Evolutionary conservation across 2,113 vertebrate genomes (phyloP).

Genomic region (Cynopterus brachyotis): DNA sequence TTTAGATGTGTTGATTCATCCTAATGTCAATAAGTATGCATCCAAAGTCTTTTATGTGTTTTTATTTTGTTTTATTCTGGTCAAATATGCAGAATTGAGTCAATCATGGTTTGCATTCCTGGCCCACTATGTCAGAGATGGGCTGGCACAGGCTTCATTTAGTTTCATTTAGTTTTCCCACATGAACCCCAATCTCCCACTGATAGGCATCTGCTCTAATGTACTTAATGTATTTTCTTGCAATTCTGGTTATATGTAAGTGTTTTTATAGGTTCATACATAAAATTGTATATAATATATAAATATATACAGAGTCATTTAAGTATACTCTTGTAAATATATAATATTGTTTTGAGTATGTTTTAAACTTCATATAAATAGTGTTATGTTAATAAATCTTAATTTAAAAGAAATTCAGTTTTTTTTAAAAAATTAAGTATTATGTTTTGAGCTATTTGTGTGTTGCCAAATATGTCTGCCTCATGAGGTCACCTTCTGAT

Average conservation of each 20-base stretch:
- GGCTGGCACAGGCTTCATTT: neutral
- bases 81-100: neutral
- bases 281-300: neutral
- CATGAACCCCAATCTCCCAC: neutral
- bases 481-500: neutral
- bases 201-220: neutral
- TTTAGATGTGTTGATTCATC: neutral
- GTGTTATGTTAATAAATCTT: neutral
- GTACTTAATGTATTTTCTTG: neutral
- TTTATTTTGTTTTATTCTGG: neutral
- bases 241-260: neutral
- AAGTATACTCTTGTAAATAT: neutral
- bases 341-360: neutral
- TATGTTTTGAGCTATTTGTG: neutral
- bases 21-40: neutral
- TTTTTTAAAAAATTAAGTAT: neutral
- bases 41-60: neutral
- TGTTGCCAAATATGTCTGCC: neutral
- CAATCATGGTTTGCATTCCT: neutral
- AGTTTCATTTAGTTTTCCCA: neutral
- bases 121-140: neutral
- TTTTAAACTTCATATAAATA: neutral
- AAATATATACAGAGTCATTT: neutral
- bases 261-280: neutral
- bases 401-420: neutral